A percentile compares a stretch with the other conserved stretches of the same genome.
phyloP scores from a whole-genome alignment of 1,140 invertebrate genomes.

The Ceratina australensis region DNA sequence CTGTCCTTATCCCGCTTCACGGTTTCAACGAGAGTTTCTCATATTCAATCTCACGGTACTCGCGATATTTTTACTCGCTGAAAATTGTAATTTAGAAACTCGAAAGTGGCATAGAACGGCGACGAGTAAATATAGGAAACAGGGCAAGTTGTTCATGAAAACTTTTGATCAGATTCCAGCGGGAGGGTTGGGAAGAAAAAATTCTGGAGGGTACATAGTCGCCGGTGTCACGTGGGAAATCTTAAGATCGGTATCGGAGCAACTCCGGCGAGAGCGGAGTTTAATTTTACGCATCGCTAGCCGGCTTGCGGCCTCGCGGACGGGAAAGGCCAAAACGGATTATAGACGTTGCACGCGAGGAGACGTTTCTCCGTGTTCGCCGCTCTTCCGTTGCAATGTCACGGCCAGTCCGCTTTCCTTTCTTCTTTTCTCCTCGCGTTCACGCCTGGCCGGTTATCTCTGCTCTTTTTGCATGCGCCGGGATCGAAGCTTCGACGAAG shows the following conservation, averaged over 20 bases:
- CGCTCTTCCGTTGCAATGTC: constrained; percentile 25
- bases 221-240: constrained; percentile 59
- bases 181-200: constrained; percentile 38
- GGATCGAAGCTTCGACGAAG: neutral
- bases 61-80: too few relatives aligned
- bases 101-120: too few relatives aligned
- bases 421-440: neutral
- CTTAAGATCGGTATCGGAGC: constrained; percentile 48
- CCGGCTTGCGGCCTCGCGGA: constrained; percentile 15
- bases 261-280: constrained; percentile 39
- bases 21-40: too few relatives aligned
- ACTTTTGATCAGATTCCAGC: constrained; percentile 28
- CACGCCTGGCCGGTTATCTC: neutral
- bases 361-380: constrained; percentile 18
- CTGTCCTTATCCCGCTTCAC: too few relatives aligned
- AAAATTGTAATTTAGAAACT: too few relatives aligned
- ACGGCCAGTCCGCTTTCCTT: neutral
- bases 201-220: constrained; percentile 7
- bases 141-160: constrained; percentile 5
- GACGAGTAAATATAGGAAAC: too few relatives aligned
- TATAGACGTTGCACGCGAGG: constrained; percentile 11
- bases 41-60: too few relatives aligned
- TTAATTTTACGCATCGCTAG: constrained; percentile 61
- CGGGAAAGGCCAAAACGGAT: constrained; percentile 24
- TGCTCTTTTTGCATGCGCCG: neutral